Evolutionary conservation across 2,797 vertebrate genomes (phyloP).

Genomic region (Trichosurus vulpecula): DNA sequence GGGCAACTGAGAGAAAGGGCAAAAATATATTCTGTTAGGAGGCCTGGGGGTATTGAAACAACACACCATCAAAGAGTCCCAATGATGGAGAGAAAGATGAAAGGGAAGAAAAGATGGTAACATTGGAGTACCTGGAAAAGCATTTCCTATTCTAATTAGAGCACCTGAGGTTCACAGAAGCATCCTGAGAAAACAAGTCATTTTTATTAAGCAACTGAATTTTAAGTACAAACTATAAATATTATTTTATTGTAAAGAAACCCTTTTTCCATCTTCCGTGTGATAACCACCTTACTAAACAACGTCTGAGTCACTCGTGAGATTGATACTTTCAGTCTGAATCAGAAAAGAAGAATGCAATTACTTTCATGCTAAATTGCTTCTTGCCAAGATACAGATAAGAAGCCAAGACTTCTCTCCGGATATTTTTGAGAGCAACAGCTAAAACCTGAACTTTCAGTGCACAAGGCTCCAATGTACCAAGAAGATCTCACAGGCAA

Average conservation of each 20-base stretch:
- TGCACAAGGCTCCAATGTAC: background rate
- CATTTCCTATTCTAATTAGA: background rate
- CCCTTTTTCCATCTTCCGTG: background rate
- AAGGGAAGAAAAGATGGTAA: background rate
- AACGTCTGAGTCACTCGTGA: conserved; percentile 3
- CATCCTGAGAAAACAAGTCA: background rate
- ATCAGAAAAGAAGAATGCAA: background rate
- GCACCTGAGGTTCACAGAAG: background rate
- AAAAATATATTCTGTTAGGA: background rate
- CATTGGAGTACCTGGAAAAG: rapidly evolving
- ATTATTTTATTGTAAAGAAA: background rate
- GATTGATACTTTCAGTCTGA: background rate
- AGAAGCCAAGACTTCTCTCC: background rate
- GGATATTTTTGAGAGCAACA: background rate
- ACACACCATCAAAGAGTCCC: background rate
- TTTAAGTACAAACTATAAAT: background rate
- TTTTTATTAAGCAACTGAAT: conserved; percentile 20
- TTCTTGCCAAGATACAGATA: background rate
- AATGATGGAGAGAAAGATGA: background rate
- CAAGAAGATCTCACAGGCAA: background rate
- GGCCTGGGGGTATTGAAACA: background rate
- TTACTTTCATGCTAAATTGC: background rate
- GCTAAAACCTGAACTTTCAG: background rate
- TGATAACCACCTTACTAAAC: conserved; percentile 24
- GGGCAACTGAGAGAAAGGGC: background rate